Evolutionary conservation across 2,888 invertebrate genomes (phyloP).

Genomic region (Megastigmus dorsalis): DNA sequence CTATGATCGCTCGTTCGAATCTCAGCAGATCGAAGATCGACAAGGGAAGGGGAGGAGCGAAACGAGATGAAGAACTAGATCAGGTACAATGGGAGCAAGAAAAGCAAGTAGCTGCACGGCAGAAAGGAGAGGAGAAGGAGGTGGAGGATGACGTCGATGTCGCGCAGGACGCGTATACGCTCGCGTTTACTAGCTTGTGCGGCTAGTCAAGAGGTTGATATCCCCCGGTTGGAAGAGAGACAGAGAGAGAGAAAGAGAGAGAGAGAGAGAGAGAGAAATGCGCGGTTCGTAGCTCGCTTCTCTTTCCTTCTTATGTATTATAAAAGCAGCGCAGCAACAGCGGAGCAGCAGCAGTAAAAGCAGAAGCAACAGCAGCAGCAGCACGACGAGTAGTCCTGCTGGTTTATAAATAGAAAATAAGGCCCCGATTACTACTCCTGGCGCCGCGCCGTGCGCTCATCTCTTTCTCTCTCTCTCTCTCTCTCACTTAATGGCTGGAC

Average conservation of each 20-base stretch:
- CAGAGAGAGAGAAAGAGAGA: too few relatives aligned
- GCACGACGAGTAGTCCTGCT: constrained; percentile 43
- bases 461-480: background rate
- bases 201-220: constrained; percentile 21
- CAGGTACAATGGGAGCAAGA: background rate
- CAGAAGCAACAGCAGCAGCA: background rate
- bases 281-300: background rate
- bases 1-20: too few relatives aligned
- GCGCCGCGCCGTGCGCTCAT: constrained; percentile 38
- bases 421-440: constrained; percentile 56
- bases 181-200: background rate
- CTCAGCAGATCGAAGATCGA: too few relatives aligned
- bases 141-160: constrained; percentile 2
- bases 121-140: background rate
- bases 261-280: too few relatives aligned
- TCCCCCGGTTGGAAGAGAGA: too few relatives aligned
- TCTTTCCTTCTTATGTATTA: constrained; percentile 7
- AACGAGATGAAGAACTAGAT: constrained; percentile 18
- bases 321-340: constrained; percentile 3
- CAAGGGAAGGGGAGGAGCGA: too few relatives aligned
- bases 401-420: constrained; percentile 61
- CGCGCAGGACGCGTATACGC: background rate
- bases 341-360: background rate
- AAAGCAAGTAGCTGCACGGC: background rate
- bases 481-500: constrained; percentile 58